phyloP scores from a whole-genome alignment of 2,797 vertebrate genomes.

The Carapus acus region DNA sequence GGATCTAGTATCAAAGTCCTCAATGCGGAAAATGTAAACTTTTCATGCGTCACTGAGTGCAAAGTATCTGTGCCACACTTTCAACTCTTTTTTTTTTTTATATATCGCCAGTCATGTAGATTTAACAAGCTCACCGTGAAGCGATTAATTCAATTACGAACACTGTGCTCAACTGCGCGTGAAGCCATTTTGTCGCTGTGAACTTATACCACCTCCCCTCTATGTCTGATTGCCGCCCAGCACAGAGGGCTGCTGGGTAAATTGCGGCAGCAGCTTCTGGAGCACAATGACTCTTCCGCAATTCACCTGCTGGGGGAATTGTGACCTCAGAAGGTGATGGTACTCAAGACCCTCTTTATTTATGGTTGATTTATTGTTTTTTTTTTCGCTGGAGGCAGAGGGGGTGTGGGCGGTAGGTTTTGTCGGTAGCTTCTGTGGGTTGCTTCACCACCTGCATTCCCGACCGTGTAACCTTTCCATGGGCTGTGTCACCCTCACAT shows the following conservation, averaged over 20 bases:
- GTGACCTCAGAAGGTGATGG: slow-evolving; percentile 19
- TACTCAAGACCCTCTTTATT: slow-evolving; percentile 14
- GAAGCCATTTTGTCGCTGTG: no score
- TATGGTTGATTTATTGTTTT: slow-evolving; percentile 34
- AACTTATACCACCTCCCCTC: no score
- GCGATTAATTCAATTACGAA: no score
- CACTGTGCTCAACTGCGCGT: no score
- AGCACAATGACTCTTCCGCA: slow-evolving; percentile 10
- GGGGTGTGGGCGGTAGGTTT: no score
- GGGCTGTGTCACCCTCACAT: slow-evolving; percentile 29
- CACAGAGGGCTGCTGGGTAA: neutral
- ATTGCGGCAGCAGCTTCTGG: slow-evolving; percentile 24
- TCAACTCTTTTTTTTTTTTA: no score
- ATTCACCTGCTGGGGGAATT: slow-evolving; percentile 24
- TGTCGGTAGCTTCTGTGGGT: neutral
- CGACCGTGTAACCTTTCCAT: slow-evolving; percentile 14
- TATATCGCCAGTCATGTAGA: no score
- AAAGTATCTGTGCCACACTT: neutral
- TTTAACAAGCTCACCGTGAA: no score
- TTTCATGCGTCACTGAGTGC: no score
- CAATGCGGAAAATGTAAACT: no score
- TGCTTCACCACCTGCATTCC: slow-evolving; percentile 27
- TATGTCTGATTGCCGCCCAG: slow-evolving; percentile 5
- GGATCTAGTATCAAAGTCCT: no score
- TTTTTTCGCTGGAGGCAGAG: no score